These are phyloP conservation scores for Rattus norvegicus DNA, from an alignment of 2,113 vertebrate genomes.

Conservation along the genomic window GRCr8 NC_086022.1:31025501-31026000, in stretches of 20 bases:
- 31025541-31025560: background rate
- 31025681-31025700: background rate
- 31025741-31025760: background rate
- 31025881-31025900: conserved; percentile 82
- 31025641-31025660: background rate
- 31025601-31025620: background rate
- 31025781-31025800: background rate
- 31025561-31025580: background rate
- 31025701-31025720: background rate
- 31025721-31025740: background rate
- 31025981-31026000: conserved; percentile 85
- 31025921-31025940: conserved; percentile 78
- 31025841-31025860: conserved; percentile 89
- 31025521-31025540: background rate
- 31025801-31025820: conserved; percentile 89
- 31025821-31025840: conserved; percentile 87
- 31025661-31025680: background rate
- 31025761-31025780: background rate
- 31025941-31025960: conserved; percentile 88
- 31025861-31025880: conserved; percentile 87
- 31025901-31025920: conserved; percentile 72
- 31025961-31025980: conserved; percentile 92
- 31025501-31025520: background rate
- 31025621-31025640: background rate
- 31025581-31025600: background rate